Evolutionary conservation across 2,797 vertebrate species (phyloP).

Genomic region (Pseudomugil tenellus): DNA sequence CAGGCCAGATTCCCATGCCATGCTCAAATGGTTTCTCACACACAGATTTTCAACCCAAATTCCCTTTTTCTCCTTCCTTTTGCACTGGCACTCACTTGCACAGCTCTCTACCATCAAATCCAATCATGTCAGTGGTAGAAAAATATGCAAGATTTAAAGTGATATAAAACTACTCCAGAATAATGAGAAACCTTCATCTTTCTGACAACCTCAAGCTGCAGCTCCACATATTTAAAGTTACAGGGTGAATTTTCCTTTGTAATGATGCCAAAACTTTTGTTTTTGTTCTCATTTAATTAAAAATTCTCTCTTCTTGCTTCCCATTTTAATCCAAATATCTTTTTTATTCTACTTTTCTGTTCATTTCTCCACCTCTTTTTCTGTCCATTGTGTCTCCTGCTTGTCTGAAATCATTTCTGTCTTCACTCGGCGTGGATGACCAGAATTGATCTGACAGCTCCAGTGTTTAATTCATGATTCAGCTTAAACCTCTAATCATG

Average conservation of each 20-base stretch:
- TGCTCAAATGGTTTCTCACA: conserved; percentile 19
- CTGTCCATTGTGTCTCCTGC: conserved; percentile 34
- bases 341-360: conserved; percentile 18
- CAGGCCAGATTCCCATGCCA: conserved; percentile 21
- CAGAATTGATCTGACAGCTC: conserved; percentile 20
- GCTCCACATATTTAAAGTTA: no score
- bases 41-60: neutral
- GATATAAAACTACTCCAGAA: no score
- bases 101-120: neutral
- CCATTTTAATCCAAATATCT: neutral
- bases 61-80: neutral
- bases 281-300: neutral
- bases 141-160: neutral
- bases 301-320: neutral
- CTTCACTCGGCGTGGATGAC: conserved; percentile 24
- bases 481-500: conserved; percentile 51
- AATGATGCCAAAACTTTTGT: no score
- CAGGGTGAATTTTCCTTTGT: no score
- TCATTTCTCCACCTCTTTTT: conserved; percentile 12
- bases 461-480: conserved; percentile 31
- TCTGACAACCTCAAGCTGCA: no score
- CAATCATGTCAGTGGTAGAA: neutral
- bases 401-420: conserved; percentile 45
- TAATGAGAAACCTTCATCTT: no score
- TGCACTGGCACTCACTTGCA: neutral